Percentiles rank a stretch among this genome's conserved stretches.
phyloP scores from a whole-genome alignment of 2,888 invertebrate species.

The Acrobasis repandana region DNA sequence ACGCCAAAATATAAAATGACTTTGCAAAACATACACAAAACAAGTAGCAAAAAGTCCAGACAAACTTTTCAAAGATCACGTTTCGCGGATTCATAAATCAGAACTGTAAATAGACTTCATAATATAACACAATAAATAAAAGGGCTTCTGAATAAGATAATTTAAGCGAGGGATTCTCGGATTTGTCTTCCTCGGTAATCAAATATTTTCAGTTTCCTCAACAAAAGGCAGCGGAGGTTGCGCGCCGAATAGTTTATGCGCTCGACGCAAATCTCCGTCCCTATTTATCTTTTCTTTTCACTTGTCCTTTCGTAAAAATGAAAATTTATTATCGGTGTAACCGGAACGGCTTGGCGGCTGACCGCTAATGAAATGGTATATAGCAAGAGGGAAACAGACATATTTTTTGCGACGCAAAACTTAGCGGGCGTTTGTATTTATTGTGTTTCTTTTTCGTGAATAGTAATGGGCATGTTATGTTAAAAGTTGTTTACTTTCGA shows the following conservation, averaged over 20 bases:
- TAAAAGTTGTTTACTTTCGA: neutral
- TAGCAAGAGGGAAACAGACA: constrained; percentile 34
- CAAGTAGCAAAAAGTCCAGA: neutral
- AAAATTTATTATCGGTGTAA: constrained; percentile 74
- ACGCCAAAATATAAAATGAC: neutral
- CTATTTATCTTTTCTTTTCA: constrained; percentile 76
- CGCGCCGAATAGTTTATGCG: constrained; percentile 53
- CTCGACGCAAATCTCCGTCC: constrained; percentile 55
- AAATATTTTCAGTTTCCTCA: constrained; percentile 48
- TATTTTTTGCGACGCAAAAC: constrained; percentile 22
- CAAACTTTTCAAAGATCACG: neutral
- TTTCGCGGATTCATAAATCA: neutral
- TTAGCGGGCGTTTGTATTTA: constrained; percentile 14
- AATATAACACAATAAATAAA: constrained; percentile 8
- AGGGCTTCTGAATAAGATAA: constrained; percentile 13
- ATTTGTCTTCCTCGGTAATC: constrained; percentile 50
- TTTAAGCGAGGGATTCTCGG: constrained; percentile 34
- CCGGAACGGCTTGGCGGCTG: constrained; percentile 55
- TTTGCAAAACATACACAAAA: neutral
- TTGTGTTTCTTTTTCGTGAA: constrained; percentile 18
- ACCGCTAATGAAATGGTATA: constrained; percentile 75
- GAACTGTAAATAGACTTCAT: neutral
- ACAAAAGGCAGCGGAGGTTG: constrained; percentile 35
- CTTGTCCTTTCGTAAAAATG: constrained; percentile 74
- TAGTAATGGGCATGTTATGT: constrained; percentile 1